phyloP scores from a whole-genome alignment of 2,113 vertebrate genomes.

The Galbula dea region DNA sequence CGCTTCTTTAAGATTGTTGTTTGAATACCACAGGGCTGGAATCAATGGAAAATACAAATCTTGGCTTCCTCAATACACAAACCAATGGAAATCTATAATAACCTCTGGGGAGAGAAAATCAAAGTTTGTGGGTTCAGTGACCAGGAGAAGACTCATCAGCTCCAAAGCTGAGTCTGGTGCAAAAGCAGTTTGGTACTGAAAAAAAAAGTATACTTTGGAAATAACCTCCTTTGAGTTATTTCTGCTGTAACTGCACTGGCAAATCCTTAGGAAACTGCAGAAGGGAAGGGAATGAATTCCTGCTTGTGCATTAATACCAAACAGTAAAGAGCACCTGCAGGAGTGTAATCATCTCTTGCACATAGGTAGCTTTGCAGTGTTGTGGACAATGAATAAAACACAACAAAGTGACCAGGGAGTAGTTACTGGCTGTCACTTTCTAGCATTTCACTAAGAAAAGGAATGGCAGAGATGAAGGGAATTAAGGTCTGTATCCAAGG shows the following conservation, averaged over 20 bases:
- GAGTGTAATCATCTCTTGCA: not conserved
- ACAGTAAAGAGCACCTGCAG: not conserved
- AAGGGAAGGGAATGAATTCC: not conserved
- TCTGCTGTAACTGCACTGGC: not conserved
- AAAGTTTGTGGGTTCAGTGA: not conserved
- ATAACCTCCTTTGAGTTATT: not conserved
- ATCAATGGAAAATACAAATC: not conserved
- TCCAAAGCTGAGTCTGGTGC: not conserved
- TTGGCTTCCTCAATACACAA: not conserved
- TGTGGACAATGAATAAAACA: not conserved
- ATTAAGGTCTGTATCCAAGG: not conserved
- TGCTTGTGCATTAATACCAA: not conserved
- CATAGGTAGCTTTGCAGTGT: not conserved
- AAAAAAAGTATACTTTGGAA: not conserved
- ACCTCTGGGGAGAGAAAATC: not conserved
- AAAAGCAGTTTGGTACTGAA: not conserved
- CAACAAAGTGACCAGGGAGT: not conserved
- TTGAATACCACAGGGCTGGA: not conserved
- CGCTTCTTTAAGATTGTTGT: not conserved
- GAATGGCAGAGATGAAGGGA: not conserved
- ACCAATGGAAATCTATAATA: conserved; percentile 4
- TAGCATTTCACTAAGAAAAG: not conserved
- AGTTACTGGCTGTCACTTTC: not conserved
- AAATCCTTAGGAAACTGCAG: not conserved
- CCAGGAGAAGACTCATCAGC: not conserved